Base-by-base conservation (phyloP, 2,888 invertebrate genomes). In the Sepioteuthis lessoniana region DNA sequence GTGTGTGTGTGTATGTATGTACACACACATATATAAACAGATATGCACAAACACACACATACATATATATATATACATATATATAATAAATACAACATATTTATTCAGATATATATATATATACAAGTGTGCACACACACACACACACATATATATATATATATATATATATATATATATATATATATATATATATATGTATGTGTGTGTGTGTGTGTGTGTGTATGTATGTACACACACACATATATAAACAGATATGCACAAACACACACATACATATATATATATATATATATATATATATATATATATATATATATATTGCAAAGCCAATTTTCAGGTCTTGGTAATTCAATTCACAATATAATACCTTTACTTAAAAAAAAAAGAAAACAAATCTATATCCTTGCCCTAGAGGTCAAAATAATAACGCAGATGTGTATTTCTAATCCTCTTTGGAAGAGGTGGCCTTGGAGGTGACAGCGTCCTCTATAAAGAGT, bases 151-250 rank as follows among this genome's bases (percentile, higher is more conserved):
- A 90, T 90, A 90, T 90, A 90, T 90, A 90, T 90, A 90, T 16
- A 90, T 90, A n/a, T 90, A n/a, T 90, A 16, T 16, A 90, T 90
- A 90, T 90, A 90, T 90, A 90, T 90, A 90, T 90, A 90, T 90
- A 90, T 38, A 90, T n/a, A 90, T n/a, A 90, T n/a, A 90, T n/a
- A 90, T 90, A 90, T n/a, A 90, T n/a, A 90, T n/a, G 7, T n/a
- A 90, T n/a, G n/a, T 90, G n/a, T n/a, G n/a, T 90, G n/a, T 37
- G n/a, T n/a, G 13, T 37, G n/a, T n/a, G n/a, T 37, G n/a, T 90
- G n/a, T 37, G n/a, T n/a, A 90, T 37, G n/a, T 90, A 90, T 37
- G n/a, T 90, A 90, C 19, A 90, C 16, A 90, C 19, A 35, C 0
- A 4, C n/a, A 31, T 5, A 90, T n/a, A 31, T 0, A 90, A n/a